phyloP scores from a whole-genome alignment of 2,888 invertebrate genomes.

The Carcina quercana region DNA sequence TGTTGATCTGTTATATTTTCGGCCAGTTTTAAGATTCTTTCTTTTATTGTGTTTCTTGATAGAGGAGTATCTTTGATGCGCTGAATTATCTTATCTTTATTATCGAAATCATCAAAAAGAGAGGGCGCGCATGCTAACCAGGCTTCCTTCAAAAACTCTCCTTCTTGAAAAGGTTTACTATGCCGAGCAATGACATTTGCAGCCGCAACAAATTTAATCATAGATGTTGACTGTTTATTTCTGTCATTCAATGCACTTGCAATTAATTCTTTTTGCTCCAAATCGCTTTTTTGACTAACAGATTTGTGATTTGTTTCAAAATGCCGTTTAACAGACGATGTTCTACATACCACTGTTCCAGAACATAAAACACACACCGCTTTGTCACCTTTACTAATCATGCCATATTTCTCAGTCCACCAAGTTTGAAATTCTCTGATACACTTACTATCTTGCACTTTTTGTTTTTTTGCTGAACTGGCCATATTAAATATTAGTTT shows the following conservation, averaged over 20 bases:
- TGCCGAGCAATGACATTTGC: conserved; percentile 12
- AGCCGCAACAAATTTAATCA: conserved; percentile 15
- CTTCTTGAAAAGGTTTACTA: conserved; percentile 18
- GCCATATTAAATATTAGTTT: conserved; percentile 14
- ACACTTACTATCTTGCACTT: conserved; percentile 16
- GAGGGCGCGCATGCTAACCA: conserved; percentile 18
- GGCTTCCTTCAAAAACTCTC: conserved; percentile 18
- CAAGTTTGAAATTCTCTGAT: conserved; percentile 26
- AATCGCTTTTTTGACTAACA: conserved; percentile 15
- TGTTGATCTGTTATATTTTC: conserved; percentile 14
- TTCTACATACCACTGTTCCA: conserved; percentile 19
- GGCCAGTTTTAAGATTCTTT: conserved; percentile 15
- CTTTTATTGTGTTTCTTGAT: conserved; percentile 16
- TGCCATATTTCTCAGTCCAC: conserved; percentile 26
- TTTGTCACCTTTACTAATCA: conserved; percentile 28
- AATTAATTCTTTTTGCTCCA: conserved; percentile 17
- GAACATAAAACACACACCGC: conserved; percentile 27
- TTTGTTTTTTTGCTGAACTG: conserved; percentile 14
- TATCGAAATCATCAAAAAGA: conserved; percentile 18
- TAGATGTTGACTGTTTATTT: conserved; percentile 18
- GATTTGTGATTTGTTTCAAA: conserved; percentile 18
- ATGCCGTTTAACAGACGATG: conserved; percentile 16
- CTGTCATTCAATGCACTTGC: conserved; percentile 14
- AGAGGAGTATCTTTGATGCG: conserved; percentile 20
- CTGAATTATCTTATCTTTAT: conserved; percentile 18